These are phyloP conservation scores for Puma concolor DNA, from an alignment of 2,113 vertebrate genomes.

Conservation along the genomic window DNA sequence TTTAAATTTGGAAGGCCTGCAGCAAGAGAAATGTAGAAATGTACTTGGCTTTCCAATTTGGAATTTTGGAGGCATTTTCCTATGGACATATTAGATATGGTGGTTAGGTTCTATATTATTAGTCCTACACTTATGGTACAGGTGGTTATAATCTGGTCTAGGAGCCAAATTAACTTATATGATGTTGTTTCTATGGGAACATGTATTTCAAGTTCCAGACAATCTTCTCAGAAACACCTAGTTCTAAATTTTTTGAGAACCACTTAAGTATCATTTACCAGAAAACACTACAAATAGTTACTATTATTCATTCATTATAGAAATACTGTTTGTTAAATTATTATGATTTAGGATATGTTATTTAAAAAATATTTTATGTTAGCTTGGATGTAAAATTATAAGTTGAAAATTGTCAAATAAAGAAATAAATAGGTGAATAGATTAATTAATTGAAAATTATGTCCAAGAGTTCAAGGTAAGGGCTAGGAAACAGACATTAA, in stretches of 20 bases:
- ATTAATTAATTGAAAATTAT: background rate
- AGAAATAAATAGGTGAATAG: too few relatives aligned
- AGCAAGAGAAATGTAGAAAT: background rate
- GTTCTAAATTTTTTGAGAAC: constrained; percentile 45
- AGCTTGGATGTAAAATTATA: constrained; percentile 44
- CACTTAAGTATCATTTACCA: background rate
- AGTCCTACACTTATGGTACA: background rate
- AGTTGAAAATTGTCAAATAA: background rate
- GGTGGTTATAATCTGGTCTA: background rate
- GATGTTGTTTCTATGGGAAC: constrained; percentile 16
- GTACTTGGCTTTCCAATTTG: constrained; percentile 3
- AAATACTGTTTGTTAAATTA: constrained; percentile 31
- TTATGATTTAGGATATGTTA: constrained; percentile 25
- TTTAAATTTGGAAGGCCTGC: constrained; percentile 37
- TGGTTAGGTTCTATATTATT: background rate
- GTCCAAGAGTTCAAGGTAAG: background rate
- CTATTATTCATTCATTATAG: constrained; percentile 4
- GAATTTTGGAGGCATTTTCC: constrained; percentile 5
- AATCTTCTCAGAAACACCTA: constrained; percentile 23
- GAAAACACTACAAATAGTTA: background rate
- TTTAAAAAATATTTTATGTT: constrained; percentile 47
- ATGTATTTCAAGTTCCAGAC: background rate
- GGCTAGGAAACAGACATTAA: background rate
- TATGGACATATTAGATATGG: background rate
- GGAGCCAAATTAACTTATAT: background rate